A percentile compares a stretch with the other conserved stretches of the same genome.
These are phyloP conservation scores for Ictidomys tridecemlineatus DNA, from an alignment of 2,113 vertebrate species.

Conservation along the genomic window DNA sequence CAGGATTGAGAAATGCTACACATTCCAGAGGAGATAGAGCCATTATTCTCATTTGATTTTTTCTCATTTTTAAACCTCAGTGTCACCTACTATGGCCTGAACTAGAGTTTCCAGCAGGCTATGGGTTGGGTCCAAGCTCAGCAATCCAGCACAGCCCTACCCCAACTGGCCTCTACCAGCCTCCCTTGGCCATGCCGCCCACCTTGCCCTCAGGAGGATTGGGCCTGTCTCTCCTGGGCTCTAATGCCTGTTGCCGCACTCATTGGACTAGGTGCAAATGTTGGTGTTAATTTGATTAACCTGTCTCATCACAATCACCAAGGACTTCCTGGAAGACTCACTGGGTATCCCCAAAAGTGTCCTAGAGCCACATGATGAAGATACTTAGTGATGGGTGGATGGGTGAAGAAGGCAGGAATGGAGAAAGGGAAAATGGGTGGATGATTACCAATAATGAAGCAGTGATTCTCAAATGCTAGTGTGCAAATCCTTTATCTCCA, in stretches of 20 bases:
- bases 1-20: not conserved
- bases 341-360: not conserved
- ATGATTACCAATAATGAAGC: not conserved
- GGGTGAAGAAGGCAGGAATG: too few species aligned
- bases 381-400: not conserved
- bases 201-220: not conserved
- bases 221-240: not conserved
- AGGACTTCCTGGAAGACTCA: not conserved
- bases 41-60: constrained; percentile 5
- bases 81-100: not conserved
- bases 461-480: not conserved
- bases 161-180: rapidly evolving
- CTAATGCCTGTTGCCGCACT: not conserved
- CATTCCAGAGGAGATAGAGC: not conserved
- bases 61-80: not conserved
- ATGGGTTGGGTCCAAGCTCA: not conserved
- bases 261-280: not conserved
- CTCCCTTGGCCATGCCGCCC: not conserved
- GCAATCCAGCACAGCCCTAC: too few species aligned
- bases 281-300: not conserved
- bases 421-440: not conserved
- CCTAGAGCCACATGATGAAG: rapidly evolving
- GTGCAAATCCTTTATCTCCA: not conserved
- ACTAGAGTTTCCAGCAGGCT: not conserved
- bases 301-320: not conserved